A percentile compares a stretch with the other conserved stretches of the same genome.
Conservation (phyloP, 1,140 invertebrate species). For the Bombyx mori region DNA sequence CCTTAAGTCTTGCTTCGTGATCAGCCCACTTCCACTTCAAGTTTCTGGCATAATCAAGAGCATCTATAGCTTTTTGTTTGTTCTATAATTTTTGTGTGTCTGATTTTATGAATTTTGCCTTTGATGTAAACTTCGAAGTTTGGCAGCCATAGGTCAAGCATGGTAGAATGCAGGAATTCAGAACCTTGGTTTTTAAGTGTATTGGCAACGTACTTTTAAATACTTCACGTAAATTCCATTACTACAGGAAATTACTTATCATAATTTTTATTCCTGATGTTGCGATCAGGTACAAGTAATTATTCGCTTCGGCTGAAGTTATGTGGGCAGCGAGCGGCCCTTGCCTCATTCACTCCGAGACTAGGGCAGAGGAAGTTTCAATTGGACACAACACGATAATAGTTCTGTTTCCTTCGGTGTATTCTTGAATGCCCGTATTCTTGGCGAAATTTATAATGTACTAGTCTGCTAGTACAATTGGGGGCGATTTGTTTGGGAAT, state of each 20-base stretch:
- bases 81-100: no score
- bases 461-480: no score
- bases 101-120: no score
- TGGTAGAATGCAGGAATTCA: conserved; percentile 1
- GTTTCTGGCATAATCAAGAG: no score
- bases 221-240: neutral
- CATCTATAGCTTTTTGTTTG: no score
- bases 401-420: conserved; percentile 9
- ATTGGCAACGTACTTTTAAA: conserved; percentile 3
- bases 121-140: no score
- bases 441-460: no score
- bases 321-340: neutral
- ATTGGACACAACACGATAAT: conserved; percentile 30
- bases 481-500: no score
- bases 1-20: no score
- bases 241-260: no score
- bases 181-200: conserved; percentile 1
- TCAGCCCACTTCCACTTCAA: no score
- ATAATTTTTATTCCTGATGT: no score
- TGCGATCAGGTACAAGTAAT: neutral
- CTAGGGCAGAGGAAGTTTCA: conserved; percentile 31
- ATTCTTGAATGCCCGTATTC: neutral
- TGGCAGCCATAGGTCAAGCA: neutral
- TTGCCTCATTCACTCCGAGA: conserved; percentile 10
- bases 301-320: neutral